Percentiles rank a stretch among this genome's conserved stretches.
Evolutionary conservation across 2,113 vertebrate genomes (phyloP).

Genomic region (Salminus brasiliensis): DNA sequence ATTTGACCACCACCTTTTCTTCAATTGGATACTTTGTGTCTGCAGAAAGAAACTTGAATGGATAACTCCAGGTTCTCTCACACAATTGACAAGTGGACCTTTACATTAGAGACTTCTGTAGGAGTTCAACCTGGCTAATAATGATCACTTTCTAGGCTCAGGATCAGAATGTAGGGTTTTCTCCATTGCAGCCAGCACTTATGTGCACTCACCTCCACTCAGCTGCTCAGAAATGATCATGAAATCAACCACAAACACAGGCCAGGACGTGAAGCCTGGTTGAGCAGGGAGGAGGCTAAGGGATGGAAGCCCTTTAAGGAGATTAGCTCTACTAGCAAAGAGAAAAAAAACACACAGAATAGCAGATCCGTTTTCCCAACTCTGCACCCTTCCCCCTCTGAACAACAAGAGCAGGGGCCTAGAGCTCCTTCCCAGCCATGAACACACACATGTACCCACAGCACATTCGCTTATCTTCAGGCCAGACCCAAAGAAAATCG

Average conservation of each 20-base stretch:
- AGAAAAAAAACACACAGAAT: neutral
- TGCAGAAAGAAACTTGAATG: no score
- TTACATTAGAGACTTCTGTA: no score
- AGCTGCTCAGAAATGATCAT: neutral
- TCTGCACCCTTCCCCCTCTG: constrained; percentile 59
- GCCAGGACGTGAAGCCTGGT: neutral
- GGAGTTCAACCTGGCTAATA: neutral
- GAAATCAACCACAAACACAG: neutral
- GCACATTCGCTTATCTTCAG: neutral
- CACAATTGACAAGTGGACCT: no score
- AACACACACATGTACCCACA: neutral
- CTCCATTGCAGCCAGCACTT: constrained; percentile 13
- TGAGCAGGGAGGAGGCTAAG: neutral
- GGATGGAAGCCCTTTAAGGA: neutral
- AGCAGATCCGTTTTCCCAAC: constrained; percentile 22
- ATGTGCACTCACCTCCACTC: neutral
- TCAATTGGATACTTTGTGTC: no score
- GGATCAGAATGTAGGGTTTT: neutral
- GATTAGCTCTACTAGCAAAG: neutral
- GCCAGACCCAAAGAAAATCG: neutral
- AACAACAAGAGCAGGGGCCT: neutral
- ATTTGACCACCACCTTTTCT: no score
- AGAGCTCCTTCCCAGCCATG: neutral
- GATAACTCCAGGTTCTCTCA: no score
- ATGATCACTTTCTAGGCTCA: neutral